These are phyloP conservation scores for Drosophila lacertosa DNA, from an alignment of 1,140 invertebrate species.

Conservation along the genomic window DNA sequence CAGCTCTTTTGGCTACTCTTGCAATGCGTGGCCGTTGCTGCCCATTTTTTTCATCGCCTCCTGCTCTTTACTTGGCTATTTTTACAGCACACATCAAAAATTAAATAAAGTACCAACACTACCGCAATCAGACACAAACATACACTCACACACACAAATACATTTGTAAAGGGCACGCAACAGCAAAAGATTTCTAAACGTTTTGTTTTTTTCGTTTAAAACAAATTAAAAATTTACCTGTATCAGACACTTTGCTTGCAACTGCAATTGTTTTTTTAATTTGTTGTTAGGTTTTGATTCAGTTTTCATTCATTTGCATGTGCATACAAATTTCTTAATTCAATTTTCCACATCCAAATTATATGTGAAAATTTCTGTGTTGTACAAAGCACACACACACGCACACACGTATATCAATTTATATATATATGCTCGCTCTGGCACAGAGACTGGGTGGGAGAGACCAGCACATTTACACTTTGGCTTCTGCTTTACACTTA, in stretches of 20 bases:
- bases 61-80: constrained; percentile 63
- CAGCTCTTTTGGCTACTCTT: constrained; percentile 38
- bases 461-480: constrained; percentile 60
- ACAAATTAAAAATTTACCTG: constrained; percentile 60
- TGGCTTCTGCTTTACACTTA: constrained; percentile 62
- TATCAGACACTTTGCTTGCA: constrained; percentile 38
- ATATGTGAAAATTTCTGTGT: constrained; percentile 50
- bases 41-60: constrained; percentile 38
- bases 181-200: constrained; percentile 37
- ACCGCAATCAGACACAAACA: constrained; percentile 24
- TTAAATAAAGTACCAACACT: constrained; percentile 63
- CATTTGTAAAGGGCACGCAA: constrained; percentile 45
- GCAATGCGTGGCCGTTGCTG: constrained; percentile 39
- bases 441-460: constrained; percentile 37
- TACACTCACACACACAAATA: constrained; percentile 34
- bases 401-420: constrained; percentile 15
- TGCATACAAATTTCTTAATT: constrained; percentile 35
- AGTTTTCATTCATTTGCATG: constrained; percentile 58
- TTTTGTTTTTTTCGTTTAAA: constrained; percentile 37
- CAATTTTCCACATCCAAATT: constrained; percentile 47
- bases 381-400: constrained; percentile 40
- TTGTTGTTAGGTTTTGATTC: constrained; percentile 21
- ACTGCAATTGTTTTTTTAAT: constrained; percentile 3
- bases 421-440: constrained; percentile 32
- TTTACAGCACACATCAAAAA: constrained; percentile 74